Percentiles rank a stretch among this genome's conserved stretches.
Conservation (phyloP, 2,113 vertebrate species). For the Rostratula benghalensis region DNA sequence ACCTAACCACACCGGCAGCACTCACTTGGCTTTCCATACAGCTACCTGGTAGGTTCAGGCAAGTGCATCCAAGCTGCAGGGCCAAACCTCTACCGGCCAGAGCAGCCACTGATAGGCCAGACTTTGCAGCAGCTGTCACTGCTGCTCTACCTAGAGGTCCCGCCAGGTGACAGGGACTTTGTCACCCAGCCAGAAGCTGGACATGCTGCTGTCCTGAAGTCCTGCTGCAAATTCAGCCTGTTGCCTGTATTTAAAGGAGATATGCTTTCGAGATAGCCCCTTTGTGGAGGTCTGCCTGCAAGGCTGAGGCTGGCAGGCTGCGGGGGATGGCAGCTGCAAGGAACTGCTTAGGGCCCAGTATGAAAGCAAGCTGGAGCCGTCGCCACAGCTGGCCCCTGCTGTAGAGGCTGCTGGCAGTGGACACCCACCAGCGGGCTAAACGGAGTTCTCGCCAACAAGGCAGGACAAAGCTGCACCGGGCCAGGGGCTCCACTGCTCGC, state of each 20-base stretch:
- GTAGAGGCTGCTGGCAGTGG: background rate
- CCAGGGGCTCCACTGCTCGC: background rate
- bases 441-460: too few relatives aligned
- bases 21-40: accelerated
- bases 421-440: background rate
- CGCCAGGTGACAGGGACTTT: background rate
- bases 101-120: accelerated
- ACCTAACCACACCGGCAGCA: accelerated
- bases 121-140: accelerated
- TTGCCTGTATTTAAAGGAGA: accelerated
- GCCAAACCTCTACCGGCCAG: background rate
- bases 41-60: accelerated
- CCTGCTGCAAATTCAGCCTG: too few relatives aligned
- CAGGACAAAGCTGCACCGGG: too few relatives aligned
- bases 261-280: accelerated
- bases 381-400: background rate
- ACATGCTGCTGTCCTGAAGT: background rate
- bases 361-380: too few relatives aligned
- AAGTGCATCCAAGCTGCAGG: accelerated
- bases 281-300: accelerated
- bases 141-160: background rate
- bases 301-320: background rate
- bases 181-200: background rate
- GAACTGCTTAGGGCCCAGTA: too few relatives aligned
- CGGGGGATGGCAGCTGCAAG: too few relatives aligned